Evolutionary conservation across 2,888 invertebrate species (phyloP), one percentile per base, ranked within the genome.

Genomic region (Clepsis dumicolana): DNA sequence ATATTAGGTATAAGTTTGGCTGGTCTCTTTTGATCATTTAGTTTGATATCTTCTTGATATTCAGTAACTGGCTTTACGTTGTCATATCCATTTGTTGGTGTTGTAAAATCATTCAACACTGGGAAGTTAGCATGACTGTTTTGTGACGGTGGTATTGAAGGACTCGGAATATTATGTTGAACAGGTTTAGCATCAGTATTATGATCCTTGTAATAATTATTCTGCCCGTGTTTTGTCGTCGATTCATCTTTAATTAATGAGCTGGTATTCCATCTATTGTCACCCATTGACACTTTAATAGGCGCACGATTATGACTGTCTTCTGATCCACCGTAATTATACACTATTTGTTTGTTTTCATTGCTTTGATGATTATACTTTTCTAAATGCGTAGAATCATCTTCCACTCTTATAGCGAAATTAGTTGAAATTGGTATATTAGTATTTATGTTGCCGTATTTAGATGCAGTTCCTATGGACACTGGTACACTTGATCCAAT

Each of bases 41-140:
- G 69, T 69, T 84, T 83, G 14, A 76, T 72, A 14, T 84, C 82
- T 70, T 84, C 78, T 14, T 77, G 65, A 71, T 81, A 76, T 77
- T 87, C 88, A 27, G 80, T 83, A 0, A 86, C 84, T 35, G 84
- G 85, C 74, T 85, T 86, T 0, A 83, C 65, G 52, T 79, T 70
- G 21, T 74, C 70, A 24, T 75, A 71, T 56, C 35, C 73, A 68
- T 71, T 79, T 52, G 72, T 63, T 12, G 77, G 71, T 54, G 74
- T 77, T 29, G 78, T 74, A 61, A 81, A 72, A 41, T 91, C 92
- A 73, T 89, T 89, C 16, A 86, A 82, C 87, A 92, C 89, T 1
- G 93, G 94, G 80, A 94, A 94, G 77, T 94, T 94, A 0, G 93
- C 94, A 71, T 94, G 94, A 76, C 93, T 93, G 65, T 94, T 94